Evolutionary conservation across 1,140 invertebrate species (phyloP), one percentile per base, ranked within the genome.

Genomic region (Drosophila arizonae): DNA sequence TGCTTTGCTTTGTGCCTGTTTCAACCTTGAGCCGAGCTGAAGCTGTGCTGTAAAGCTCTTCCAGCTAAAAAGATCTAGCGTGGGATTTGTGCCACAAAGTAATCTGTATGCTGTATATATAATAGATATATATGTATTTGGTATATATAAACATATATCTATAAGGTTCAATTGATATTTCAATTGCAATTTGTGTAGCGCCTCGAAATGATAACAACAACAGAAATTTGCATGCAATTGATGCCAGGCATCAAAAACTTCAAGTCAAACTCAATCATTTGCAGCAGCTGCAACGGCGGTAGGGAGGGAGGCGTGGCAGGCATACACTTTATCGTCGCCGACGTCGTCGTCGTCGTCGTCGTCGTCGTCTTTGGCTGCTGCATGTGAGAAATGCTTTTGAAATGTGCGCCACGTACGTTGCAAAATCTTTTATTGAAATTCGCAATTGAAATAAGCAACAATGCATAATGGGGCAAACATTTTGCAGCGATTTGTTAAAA

Each of bases 311-410:
- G 21, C 5, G 15, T 63, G 26, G 50, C 65, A 62, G 67, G 57
- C 51, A 76, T 41, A 48, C 39, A 46, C 52, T 28, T 55, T 72
- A 56, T 48, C 51, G 30, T 51, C 60, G 65, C 76, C 45, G 54
- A 17, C 17, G 21, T 24, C 21, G 21, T 24, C 21, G 21, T 24
- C 17, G 21, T 24, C 21, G 21, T 24, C 21, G 21, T 24, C 21
- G 21, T 24, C 21, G 21, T 24, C 21, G 21, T 24, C 57, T 57
- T 33, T 43, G 57, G 58, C 62, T 82, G 58, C 62, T 82, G 79
- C 79, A 82, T 76, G 76, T 72, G 76, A 79, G 76, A 77, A 84
- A 79, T 85, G 81, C 77, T 85, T 86, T 81, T 85, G 81, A 85
- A 72, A 85, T 85, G 67, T 81, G 71, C 81, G 75, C 77, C 81